Base-by-base conservation (phyloP, 1,140 invertebrate genomes). In the Drosophila tristis region DNA sequence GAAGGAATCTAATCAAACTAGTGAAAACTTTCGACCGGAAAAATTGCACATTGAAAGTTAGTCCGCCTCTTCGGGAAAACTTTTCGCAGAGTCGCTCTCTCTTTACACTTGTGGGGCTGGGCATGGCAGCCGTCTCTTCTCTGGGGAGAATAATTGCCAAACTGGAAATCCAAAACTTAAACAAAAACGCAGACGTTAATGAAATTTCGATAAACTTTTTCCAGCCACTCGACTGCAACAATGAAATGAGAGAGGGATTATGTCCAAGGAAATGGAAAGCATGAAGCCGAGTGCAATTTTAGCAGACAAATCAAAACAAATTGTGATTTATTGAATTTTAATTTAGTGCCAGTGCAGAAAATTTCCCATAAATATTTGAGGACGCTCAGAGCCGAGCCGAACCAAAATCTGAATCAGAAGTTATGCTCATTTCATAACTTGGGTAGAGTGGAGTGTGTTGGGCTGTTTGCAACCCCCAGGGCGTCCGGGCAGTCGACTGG, bases 311-410 rank as follows among this genome's bases (percentile, higher is more conserved):
- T 85, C 58, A 77, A 71, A 79, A 71, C 67, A 87, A 89, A 87
- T 89, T 59, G 84, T 89, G 85, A 89, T 89, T 89, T 89, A 89
- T 89, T 89, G 84, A 84, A 77, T 89, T 89, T 89, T 89, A 89
- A 89, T 89, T 89, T 89, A 84, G 72, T 90, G 73, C 73, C 74
- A 55, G 55, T 47, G 53, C 54, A 51, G 72, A 78, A 76, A 80
- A 80, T 84, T 80, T 68, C 67, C 79, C 76, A 89, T 89, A 87
- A 90, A 90, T 90, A 90, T 90, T 87, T 90, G 71, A 90, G 79
- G 75, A 74, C 45, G 61, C 54, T 8, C 31, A 31, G 71, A 26
- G 48, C 49, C 45, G 11, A 53, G 35, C 64, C 44, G 23, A 54
- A 13, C 35, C 35, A 13, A 11, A 39, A 39, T 39, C 35, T 39